phyloP scores from a whole-genome alignment of 2,113 vertebrate species.

The Eretmochelys imbricata region DNA sequence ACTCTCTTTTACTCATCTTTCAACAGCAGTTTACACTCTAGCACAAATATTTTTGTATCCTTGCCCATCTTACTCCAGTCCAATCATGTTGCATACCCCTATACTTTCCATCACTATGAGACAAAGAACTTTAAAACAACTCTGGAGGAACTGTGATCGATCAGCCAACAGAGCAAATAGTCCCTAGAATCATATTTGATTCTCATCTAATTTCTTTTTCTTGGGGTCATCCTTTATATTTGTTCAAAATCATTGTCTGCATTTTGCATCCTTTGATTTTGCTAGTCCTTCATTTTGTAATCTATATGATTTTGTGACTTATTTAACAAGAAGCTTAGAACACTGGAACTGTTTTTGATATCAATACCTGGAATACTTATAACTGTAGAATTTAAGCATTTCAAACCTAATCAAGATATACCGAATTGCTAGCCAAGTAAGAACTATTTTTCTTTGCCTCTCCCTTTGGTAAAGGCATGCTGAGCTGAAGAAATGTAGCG shows the following conservation, averaged over 20 bases:
- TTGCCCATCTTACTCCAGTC: neutral
- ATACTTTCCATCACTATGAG: neutral
- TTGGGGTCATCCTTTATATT: neutral
- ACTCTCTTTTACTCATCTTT: slow-evolving; percentile 38
- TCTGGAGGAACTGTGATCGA: neutral
- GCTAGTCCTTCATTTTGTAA: slow-evolving; percentile 25
- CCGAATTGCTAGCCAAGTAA: neutral
- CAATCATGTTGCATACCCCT: neutral
- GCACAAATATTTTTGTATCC: neutral
- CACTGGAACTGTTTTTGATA: slow-evolving; percentile 26
- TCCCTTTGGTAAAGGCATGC: neutral
- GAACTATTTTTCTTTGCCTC: neutral
- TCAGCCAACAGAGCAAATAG: neutral
- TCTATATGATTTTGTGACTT: neutral
- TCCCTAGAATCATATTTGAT: neutral
- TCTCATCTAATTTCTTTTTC: slow-evolving; percentile 16
- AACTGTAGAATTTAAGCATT: slow-evolving; percentile 35
- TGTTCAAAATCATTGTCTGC: neutral
- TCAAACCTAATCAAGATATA: slow-evolving; percentile 48
- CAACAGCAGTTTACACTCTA: neutral
- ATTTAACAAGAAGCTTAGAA: slow-evolving; percentile 38
- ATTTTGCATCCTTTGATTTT: neutral
- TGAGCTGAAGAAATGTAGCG: neutral
- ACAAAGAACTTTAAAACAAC: neutral
- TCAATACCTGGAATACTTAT: slow-evolving; percentile 21